Conservation (phyloP, 2,113 vertebrate genomes). For the Anser cygnoides region DNA sequence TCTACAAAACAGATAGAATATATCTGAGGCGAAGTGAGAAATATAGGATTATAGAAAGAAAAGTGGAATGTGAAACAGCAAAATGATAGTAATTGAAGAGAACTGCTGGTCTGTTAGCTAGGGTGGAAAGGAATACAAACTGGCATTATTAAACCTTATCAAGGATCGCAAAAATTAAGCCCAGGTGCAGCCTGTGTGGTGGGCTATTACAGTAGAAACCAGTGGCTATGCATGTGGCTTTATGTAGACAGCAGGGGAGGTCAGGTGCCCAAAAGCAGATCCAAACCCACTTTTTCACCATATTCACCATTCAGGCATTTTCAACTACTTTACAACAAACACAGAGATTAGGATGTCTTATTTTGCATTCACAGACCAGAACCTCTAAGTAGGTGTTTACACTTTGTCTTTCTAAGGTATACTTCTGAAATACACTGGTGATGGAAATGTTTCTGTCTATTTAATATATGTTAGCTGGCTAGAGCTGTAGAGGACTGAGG, state of each 20-base stretch:
- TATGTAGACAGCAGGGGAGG: background rate
- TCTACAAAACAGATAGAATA: background rate
- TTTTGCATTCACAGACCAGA: background rate
- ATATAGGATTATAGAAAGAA: background rate
- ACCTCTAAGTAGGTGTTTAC: background rate
- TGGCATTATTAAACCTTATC: background rate
- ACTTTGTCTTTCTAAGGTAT: background rate
- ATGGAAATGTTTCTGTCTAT: background rate
- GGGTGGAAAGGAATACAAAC: background rate
- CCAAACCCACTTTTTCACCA: background rate
- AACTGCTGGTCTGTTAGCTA: background rate
- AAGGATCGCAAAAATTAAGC: background rate
- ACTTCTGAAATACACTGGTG: background rate
- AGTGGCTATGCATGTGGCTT: background rate
- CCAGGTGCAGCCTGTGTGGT: background rate
- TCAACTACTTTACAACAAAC: background rate
- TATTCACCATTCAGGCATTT: background rate
- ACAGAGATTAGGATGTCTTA: background rate
- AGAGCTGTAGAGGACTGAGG: background rate
- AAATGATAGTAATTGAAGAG: background rate
- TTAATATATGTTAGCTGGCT: background rate
- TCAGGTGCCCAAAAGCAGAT: background rate
- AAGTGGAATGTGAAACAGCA: background rate
- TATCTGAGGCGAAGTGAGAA: background rate
- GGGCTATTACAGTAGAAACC: background rate